These are phyloP conservation scores for Drusus annulatus DNA, from an alignment of 1,140 invertebrate species.

Conservation along the genomic window DNA sequence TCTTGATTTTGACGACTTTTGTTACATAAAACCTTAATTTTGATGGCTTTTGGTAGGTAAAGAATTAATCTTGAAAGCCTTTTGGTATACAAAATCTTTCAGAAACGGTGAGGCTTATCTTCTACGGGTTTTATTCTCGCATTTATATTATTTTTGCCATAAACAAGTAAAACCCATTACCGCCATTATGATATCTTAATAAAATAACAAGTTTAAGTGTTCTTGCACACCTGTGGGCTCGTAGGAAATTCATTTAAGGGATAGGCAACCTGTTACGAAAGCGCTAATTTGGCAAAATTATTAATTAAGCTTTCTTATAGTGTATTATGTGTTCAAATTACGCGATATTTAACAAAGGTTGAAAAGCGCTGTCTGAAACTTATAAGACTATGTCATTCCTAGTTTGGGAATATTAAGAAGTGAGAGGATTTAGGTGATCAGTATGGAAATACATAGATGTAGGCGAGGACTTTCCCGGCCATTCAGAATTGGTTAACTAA, in stretches of 20 bases:
- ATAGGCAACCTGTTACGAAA: too few relatives aligned
- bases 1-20: not conserved
- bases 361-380: too few relatives aligned
- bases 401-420: too few relatives aligned
- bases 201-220: constrained; percentile 32
- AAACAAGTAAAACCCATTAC: constrained; percentile 44
- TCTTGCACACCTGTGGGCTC: constrained; percentile 30
- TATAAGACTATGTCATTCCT: too few relatives aligned
- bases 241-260: not conserved
- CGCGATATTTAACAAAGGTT: too few relatives aligned
- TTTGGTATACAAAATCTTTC: constrained; percentile 11
- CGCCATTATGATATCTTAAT: constrained; percentile 40
- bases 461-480: too few relatives aligned
- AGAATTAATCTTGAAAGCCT: not conserved
- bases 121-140: constrained; percentile 10
- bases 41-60: constrained; percentile 1
- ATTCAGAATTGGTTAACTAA: too few relatives aligned
- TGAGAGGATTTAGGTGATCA: too few relatives aligned
- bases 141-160: constrained; percentile 36
- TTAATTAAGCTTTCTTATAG: too few relatives aligned
- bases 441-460: too few relatives aligned
- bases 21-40: not conserved
- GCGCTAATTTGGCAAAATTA: too few relatives aligned
- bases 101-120: not conserved
- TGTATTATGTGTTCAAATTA: too few relatives aligned